These are phyloP conservation scores for Acrocephalus scirpaceus DNA, from an alignment of 2,797 vertebrate genomes.

Conservation along the genomic window DNA sequence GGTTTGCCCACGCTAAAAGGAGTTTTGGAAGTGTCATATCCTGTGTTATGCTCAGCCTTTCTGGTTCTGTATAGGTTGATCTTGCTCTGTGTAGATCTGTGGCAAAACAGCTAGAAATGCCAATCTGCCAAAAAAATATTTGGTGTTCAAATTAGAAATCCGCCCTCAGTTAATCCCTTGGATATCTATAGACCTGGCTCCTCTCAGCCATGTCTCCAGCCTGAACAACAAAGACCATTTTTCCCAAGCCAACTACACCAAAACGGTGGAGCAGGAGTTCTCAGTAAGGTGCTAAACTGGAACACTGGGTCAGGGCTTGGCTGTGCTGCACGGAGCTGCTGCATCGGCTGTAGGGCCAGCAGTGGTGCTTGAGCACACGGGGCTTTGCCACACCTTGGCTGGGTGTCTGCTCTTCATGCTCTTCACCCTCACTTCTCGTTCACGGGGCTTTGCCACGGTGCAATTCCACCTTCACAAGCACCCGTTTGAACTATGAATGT, in stretches of 20 bases:
- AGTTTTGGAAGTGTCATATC: background rate
- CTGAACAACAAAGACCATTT: background rate
- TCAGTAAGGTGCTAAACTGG: background rate
- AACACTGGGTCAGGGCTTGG: background rate
- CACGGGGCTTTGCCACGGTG: background rate
- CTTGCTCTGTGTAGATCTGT: background rate
- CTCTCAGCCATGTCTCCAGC: background rate
- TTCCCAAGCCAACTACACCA: background rate
- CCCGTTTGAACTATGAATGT: accelerated
- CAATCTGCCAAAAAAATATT: background rate
- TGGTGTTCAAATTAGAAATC: background rate
- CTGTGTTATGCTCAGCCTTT: background rate
- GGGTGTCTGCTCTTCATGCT: background rate
- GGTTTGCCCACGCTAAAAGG: background rate
- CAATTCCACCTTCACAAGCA: background rate
- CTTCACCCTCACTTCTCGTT: background rate
- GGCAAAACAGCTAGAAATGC: background rate
- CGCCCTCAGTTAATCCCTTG: background rate
- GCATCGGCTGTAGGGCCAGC: background rate
- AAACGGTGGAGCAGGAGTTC: background rate
- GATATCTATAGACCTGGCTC: background rate
- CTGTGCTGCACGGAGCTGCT: background rate
- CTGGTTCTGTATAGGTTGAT: background rate
- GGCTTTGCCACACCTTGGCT: background rate
- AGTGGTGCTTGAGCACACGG: accelerated